Conservation (phyloP, 2,797 vertebrate species). For the Sebastes steindachneri region DNA sequence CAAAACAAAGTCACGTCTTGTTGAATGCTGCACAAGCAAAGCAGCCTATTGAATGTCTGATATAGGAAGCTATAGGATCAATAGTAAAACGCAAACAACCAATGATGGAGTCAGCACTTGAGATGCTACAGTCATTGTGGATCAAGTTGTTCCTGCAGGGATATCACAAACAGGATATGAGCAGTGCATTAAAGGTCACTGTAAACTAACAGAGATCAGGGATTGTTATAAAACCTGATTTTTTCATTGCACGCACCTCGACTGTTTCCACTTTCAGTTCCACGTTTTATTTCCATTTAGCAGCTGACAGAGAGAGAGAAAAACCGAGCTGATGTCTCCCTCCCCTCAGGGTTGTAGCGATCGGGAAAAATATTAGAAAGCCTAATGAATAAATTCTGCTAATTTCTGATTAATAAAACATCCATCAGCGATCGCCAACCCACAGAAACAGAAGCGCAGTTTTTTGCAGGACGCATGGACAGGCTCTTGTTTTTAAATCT, state of each 20-base stretch:
- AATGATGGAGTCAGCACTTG: not conserved
- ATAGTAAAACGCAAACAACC: not conserved
- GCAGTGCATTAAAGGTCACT: slow-evolving; percentile 16
- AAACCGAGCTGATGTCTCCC: slow-evolving; percentile 41
- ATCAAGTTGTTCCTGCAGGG: slow-evolving; percentile 9
- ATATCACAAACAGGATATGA: not conserved
- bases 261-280: slow-evolving; percentile 72
- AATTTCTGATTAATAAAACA: slow-evolving; percentile 21
- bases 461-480: slow-evolving; percentile 23
- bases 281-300: slow-evolving; percentile 79
- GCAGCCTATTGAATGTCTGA: not conserved
- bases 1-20: slow-evolving; percentile 15
- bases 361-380: not conserved
- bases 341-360: slow-evolving; percentile 44
- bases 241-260: slow-evolving; percentile 71
- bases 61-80: not conserved
- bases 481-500: slow-evolving; percentile 36
- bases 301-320: slow-evolving; percentile 40
- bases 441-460: not conserved
- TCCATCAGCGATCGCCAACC: slow-evolving; percentile 7
- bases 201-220: not conserved
- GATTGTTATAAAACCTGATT: slow-evolving; percentile 2
- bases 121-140: not conserved
- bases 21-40: not conserved
- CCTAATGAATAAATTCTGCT: slow-evolving; percentile 16